phyloP scores from a whole-genome alignment of 2,888 invertebrate genomes.

The Netelia inedita region DNA sequence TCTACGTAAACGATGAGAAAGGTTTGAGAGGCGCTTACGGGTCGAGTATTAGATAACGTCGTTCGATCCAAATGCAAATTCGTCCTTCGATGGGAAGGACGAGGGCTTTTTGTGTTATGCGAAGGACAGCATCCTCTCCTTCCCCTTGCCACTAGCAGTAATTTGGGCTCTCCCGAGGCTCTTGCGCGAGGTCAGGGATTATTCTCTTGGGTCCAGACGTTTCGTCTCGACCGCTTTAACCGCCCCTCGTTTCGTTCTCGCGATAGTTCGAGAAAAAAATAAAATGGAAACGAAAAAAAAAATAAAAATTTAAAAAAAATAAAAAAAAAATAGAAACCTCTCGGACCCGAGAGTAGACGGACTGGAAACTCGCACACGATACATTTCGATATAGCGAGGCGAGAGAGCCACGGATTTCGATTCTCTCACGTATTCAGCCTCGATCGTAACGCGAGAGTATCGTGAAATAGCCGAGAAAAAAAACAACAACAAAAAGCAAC shows the following conservation, averaged over 20 bases:
- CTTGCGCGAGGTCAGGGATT: constrained; percentile 55
- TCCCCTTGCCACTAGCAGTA: background rate
- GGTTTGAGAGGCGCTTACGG: background rate
- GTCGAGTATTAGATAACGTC: background rate
- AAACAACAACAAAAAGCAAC: too few species aligned
- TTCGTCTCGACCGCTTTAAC: constrained; percentile 2
- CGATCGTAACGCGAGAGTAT: too few species aligned
- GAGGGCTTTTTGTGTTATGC: background rate
- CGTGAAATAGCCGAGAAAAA: too few species aligned
- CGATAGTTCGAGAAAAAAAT: background rate
- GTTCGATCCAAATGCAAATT: constrained; percentile 39
- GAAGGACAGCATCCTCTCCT: background rate
- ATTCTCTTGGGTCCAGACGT: constrained; percentile 16
- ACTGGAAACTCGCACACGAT: too few species aligned
- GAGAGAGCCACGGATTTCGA: too few species aligned
- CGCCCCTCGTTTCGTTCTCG: background rate
- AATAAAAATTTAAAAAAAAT: too few species aligned
- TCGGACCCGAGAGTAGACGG: too few species aligned
- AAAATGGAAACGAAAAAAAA: background rate
- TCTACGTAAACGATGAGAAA: background rate
- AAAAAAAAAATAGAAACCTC: too few species aligned
- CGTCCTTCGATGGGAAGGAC: background rate
- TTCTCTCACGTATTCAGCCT: too few species aligned
- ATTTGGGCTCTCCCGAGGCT: constrained; percentile 22
- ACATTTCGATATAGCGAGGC: too few species aligned